Conservation (phyloP, 2,113 vertebrate species). For the Barnardius zonarius region DNA sequence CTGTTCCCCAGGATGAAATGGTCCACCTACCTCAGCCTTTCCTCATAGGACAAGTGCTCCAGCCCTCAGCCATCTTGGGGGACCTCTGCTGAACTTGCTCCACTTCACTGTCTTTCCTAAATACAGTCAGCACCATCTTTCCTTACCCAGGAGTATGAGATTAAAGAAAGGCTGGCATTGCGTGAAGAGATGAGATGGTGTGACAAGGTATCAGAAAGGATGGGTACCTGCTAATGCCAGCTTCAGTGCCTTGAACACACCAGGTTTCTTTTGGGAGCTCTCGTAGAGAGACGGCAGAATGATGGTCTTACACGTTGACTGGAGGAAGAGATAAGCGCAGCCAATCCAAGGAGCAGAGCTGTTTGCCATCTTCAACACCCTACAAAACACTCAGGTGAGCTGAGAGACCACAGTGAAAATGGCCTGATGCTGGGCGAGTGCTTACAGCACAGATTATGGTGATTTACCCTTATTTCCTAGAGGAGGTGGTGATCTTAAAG, state of each 20-base stretch:
- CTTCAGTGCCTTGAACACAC: constrained; percentile 85
- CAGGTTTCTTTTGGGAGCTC: constrained; percentile 78
- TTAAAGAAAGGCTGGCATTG: neutral
- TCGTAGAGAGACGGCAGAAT: constrained; percentile 82
- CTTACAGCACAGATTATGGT: neutral
- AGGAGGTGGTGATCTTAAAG: neutral
- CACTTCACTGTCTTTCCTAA: neutral
- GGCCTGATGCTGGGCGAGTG: neutral
- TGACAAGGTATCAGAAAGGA: neutral
- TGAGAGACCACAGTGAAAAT: neutral
- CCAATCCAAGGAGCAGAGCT: constrained; percentile 80
- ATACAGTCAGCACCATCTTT: neutral
- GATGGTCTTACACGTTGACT: constrained; percentile 73
- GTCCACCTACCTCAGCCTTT: neutral
- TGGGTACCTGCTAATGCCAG: constrained; percentile 84
- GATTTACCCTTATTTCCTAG: neutral
- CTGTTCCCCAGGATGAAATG: neutral
- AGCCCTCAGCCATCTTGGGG: neutral
- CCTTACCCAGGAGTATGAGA: neutral
- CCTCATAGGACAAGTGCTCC: neutral
- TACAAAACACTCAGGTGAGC: constrained; percentile 23
- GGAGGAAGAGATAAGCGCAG: constrained; percentile 89
- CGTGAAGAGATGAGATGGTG: neutral
- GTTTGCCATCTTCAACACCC: constrained; percentile 74
- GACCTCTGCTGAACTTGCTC: neutral